phyloP scores from a whole-genome alignment of 2,797 vertebrate species.

The Sebastes cheni region DNA sequence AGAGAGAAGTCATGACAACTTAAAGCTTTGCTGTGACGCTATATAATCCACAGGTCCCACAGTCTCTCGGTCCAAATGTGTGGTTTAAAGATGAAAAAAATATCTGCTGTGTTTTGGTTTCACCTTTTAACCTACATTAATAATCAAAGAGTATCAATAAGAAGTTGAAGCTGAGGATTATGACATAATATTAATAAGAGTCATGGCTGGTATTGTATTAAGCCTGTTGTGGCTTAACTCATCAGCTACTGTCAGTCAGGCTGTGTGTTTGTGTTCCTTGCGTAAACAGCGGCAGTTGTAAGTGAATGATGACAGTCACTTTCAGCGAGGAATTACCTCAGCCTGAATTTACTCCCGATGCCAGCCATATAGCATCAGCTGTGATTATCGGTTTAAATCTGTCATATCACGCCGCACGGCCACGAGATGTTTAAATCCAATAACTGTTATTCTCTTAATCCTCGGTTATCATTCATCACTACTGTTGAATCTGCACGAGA shows the following conservation, averaged over 20 bases:
- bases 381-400: conserved; percentile 40
- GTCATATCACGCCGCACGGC: conserved; percentile 17
- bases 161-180: neutral
- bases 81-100: conserved; percentile 15
- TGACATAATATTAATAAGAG: neutral
- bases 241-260: conserved; percentile 47
- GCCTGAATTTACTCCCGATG: conserved; percentile 22
- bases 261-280: conserved; percentile 54
- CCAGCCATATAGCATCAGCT: conserved; percentile 12
- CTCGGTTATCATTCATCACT: conserved; percentile 8
- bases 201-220: neutral
- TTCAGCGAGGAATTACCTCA: conserved; percentile 55
- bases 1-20: conserved; percentile 26
- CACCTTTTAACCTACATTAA: conserved; percentile 12
- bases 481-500: neutral
- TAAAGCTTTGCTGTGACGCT: neutral
- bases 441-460: conserved; percentile 45
- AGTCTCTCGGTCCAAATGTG: conserved; percentile 1
- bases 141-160: neutral
- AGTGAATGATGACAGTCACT: conserved; percentile 71
- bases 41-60: conserved; percentile 31
- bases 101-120: neutral
- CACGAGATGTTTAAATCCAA: conserved; percentile 36
- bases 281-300: conserved; percentile 48
- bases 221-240: conserved; percentile 10